A percentile compares a stretch with the other conserved stretches of the same genome.
phyloP scores from a whole-genome alignment of 2,113 vertebrate genomes.

The Saguinus imperator region DNA sequence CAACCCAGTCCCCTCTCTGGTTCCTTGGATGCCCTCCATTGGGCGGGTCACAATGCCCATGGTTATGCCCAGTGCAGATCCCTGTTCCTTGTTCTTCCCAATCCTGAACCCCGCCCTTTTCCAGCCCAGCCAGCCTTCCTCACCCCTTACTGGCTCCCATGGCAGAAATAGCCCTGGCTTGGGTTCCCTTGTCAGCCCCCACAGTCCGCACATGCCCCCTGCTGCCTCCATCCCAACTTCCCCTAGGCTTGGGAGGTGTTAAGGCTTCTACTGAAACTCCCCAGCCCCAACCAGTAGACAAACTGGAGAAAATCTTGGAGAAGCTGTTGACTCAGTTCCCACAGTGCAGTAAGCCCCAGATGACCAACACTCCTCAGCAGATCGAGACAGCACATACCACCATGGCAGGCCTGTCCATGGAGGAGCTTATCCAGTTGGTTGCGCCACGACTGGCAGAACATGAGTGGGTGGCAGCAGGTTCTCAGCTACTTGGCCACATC shows the following conservation, averaged over 20 bases:
- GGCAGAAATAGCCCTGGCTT: constrained; percentile 77
- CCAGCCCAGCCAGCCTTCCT: constrained; percentile 80
- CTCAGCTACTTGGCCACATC: constrained; percentile 84
- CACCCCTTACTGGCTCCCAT: constrained; percentile 79
- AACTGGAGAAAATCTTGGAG: constrained; percentile 93
- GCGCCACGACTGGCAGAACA: constrained; percentile 84
- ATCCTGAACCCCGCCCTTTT: constrained; percentile 82
- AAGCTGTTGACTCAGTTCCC: constrained; percentile 89
- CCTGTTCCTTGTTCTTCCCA: constrained; percentile 84
- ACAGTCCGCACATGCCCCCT: constrained; percentile 79
- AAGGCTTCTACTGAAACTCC: constrained; percentile 76
- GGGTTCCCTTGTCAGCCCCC: constrained; percentile 72
- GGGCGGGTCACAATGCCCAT: constrained; percentile 85
- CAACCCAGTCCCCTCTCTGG: constrained; percentile 79
- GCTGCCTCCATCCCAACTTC: constrained; percentile 81
- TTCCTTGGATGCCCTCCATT: constrained; percentile 84
- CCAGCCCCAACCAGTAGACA: constrained; percentile 84
- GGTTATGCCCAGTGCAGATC: constrained; percentile 87
- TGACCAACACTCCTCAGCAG: constrained; percentile 92
- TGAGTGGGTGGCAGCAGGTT: constrained; percentile 80
- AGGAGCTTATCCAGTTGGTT: constrained; percentile 90
- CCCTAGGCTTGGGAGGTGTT: constrained; percentile 80
- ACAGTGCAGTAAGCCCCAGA: constrained; percentile 90
- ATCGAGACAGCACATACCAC: constrained; percentile 93
- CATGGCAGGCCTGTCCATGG: constrained; percentile 92